These are phyloP conservation scores for Calonectris borealis DNA, from an alignment of 2,113 vertebrate genomes.

Conservation along the genomic window DNA sequence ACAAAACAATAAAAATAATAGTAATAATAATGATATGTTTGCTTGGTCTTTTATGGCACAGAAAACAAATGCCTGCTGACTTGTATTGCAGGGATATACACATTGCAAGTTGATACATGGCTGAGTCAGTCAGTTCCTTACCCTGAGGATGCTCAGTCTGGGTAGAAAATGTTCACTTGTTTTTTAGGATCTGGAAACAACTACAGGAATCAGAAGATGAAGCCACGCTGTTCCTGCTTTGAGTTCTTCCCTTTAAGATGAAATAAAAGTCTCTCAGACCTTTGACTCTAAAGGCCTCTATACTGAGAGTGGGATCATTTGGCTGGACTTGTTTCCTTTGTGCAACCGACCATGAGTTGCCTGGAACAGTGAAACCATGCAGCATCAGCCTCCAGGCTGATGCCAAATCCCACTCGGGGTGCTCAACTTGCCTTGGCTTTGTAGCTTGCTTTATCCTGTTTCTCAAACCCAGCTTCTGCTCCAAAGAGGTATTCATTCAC, in stretches of 20 bases:
- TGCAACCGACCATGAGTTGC: not conserved
- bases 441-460: not conserved
- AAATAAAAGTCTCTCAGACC: not conserved
- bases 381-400: not conserved
- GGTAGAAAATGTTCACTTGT: not conserved
- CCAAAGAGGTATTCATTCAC: not conserved
- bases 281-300: not conserved
- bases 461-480: not conserved
- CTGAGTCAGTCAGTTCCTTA: not conserved
- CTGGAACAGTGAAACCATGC: not conserved
- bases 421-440: not conserved
- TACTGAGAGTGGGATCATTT: not conserved
- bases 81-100: not conserved
- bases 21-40: slow-evolving; percentile 44
- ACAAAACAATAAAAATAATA: slow-evolving; percentile 39
- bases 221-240: not conserved
- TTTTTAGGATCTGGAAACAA: not conserved
- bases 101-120: not conserved
- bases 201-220: not conserved
- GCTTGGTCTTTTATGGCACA: slow-evolving; percentile 22
- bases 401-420: not conserved
- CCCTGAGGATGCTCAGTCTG: not conserved
- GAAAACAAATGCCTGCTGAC: slow-evolving; percentile 18
- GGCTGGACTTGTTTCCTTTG: not conserved
- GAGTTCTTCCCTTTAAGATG: not conserved